These are phyloP conservation scores for Macrosiphum euphorbiae DNA, from an alignment of 2,888 invertebrate genomes.

Conservation along the genomic window DNA sequence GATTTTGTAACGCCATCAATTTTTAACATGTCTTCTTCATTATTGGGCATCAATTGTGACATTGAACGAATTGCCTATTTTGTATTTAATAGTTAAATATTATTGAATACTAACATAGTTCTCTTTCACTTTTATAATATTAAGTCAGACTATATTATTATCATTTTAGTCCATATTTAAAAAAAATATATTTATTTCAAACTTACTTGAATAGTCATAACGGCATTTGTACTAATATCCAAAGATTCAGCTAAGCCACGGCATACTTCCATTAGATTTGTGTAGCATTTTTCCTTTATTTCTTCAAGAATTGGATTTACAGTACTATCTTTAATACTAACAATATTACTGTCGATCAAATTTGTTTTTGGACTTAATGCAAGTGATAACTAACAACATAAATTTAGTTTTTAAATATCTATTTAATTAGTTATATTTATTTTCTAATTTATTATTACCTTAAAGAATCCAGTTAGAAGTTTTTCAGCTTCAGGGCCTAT, in stretches of 20 bases:
- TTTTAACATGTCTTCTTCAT: constrained; percentile 81
- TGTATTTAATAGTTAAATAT: background rate
- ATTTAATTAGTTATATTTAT: background rate
- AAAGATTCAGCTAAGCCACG: constrained; percentile 73
- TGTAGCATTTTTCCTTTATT: constrained; percentile 74
- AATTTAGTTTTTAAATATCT: background rate
- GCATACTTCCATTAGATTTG: constrained; percentile 73
- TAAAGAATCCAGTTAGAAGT: constrained; percentile 72
- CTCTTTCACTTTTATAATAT: background rate
- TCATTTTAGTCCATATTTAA: background rate
- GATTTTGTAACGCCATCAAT: constrained; percentile 90
- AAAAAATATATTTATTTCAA: background rate
- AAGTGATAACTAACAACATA: constrained; percentile 33
- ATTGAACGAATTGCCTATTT: constrained; percentile 36
- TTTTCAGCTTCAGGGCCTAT: constrained; percentile 80
- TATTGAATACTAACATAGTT: background rate
- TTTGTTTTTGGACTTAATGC: constrained; percentile 20
- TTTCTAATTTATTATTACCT: constrained; percentile 69
- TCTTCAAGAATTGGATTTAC: constrained; percentile 72
- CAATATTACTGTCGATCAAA: background rate
- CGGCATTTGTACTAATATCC: constrained; percentile 73
- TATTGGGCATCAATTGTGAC: constrained; percentile 80
- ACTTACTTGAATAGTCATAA: constrained; percentile 73
- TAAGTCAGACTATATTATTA: background rate
- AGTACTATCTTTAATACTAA: background rate